These are phyloP conservation scores for Sesia apiformis DNA, from an alignment of 2,888 invertebrate genomes.

Conservation along the genomic window DNA sequence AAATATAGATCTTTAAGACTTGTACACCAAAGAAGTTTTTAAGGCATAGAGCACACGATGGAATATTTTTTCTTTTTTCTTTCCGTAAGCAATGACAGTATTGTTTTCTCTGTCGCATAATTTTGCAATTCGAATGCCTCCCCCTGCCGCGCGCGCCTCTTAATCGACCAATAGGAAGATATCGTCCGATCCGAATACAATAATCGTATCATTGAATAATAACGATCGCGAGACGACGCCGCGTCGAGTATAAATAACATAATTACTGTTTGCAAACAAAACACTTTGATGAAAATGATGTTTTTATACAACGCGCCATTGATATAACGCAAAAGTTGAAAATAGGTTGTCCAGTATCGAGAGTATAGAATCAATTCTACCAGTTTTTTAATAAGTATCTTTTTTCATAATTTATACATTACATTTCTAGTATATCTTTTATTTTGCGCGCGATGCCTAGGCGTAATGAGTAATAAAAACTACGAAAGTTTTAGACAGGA, in stretches of 20 bases:
- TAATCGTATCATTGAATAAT: slow-evolving; percentile 30
- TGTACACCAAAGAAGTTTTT: too few relatives aligned
- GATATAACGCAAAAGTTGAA: neutral
- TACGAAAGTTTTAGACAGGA: too few relatives aligned
- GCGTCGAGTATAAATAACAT: slow-evolving; percentile 11
- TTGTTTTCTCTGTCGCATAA: slow-evolving; percentile 19
- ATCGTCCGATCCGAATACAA: slow-evolving; percentile 20
- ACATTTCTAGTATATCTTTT: too few relatives aligned
- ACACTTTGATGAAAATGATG: neutral
- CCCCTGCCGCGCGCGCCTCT: slow-evolving; percentile 8
- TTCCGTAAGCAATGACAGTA: slow-evolving; percentile 4
- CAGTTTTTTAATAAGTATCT: neutral
- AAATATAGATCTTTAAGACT: too few relatives aligned
- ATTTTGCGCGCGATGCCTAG: too few relatives aligned
- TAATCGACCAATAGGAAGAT: slow-evolving; percentile 21
- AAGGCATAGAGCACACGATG: neutral
- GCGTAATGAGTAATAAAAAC: too few relatives aligned
- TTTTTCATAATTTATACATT: neutral
- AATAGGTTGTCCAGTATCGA: neutral
- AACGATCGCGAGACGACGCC: slow-evolving; percentile 11
- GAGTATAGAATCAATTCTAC: neutral
- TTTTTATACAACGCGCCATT: neutral
- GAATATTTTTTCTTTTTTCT: neutral
- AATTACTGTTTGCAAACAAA: neutral
- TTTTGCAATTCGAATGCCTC: slow-evolving; percentile 20